Conservation (phyloP, 2,888 invertebrate species). For the Trichopria drosophilae region DNA sequence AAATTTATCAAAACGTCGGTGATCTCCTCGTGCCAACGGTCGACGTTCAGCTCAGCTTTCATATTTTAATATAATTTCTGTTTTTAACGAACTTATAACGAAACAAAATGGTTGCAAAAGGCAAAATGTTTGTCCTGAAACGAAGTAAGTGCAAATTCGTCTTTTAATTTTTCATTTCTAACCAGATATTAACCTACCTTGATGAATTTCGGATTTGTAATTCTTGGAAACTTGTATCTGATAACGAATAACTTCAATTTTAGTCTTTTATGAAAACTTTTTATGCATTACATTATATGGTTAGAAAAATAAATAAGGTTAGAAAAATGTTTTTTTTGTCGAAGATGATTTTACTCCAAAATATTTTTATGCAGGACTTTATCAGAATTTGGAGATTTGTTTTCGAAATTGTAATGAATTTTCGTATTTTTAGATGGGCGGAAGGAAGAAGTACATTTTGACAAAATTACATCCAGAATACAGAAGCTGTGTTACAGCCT, state of each 20-base stretch:
- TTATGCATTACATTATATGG: no score
- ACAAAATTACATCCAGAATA: constrained; percentile 96
- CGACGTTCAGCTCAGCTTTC: no score
- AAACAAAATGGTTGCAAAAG: constrained; percentile 44
- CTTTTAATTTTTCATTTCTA: no score
- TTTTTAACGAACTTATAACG: no score
- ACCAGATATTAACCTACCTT: no score
- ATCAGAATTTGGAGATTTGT: constrained; percentile 9
- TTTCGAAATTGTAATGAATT: constrained; percentile 16
- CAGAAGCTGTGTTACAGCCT: constrained; percentile 94
- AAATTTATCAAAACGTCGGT: no score
- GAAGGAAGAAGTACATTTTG: constrained; percentile 90
- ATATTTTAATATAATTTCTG: no score
- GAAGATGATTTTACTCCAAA: constrained; percentile 3
- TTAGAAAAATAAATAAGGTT: neutral
- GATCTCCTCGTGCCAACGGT: no score
- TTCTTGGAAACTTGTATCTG: neutral
- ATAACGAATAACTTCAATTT: neutral
- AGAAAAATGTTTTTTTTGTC: neutral
- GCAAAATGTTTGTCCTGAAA: constrained; percentile 60
- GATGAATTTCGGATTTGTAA: no score
- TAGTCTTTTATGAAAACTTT: no score
- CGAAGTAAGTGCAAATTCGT: constrained; percentile 55
- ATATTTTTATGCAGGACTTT: neutral
- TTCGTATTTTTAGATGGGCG: constrained; percentile 71